These are phyloP conservation scores for Goniozus legneri DNA, from an alignment of 1,140 invertebrate species.

Conservation along the genomic window DNA sequence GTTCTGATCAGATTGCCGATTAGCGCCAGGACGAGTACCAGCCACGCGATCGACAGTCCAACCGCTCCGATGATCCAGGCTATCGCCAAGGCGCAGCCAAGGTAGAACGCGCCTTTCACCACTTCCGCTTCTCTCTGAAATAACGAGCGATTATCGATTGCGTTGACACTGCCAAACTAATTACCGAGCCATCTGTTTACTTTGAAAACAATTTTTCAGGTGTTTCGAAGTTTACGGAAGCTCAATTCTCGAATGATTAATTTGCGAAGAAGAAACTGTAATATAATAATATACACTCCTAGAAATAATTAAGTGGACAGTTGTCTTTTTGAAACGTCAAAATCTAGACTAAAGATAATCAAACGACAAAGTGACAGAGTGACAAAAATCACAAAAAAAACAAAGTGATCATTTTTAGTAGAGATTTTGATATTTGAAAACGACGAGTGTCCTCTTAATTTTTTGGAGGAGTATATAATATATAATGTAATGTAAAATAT, in stretches of 20 bases:
- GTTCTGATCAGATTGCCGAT: slow-evolving; percentile 35
- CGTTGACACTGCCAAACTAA: slow-evolving; percentile 24
- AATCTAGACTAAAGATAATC: too few relatives aligned
- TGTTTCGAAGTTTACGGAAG: not conserved
- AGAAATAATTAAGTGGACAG: too few relatives aligned
- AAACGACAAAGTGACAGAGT: too few relatives aligned
- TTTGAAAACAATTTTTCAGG: not conserved
- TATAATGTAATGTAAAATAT: too few relatives aligned
- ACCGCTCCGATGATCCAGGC: slow-evolving; percentile 43
- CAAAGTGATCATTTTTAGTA: too few relatives aligned
- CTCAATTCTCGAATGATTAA: not conserved
- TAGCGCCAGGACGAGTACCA: slow-evolving; percentile 39
- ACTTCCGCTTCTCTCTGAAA: slow-evolving; percentile 38
- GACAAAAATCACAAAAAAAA: too few relatives aligned
- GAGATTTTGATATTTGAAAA: too few relatives aligned
- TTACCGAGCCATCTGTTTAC: slow-evolving; percentile 6
- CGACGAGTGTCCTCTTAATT: too few relatives aligned
- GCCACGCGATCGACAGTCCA: slow-evolving; percentile 44
- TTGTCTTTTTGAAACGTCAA: too few relatives aligned
- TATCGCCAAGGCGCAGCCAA: slow-evolving; percentile 30
- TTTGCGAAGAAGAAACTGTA: too few relatives aligned
- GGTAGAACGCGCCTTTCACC: slow-evolving; percentile 29
- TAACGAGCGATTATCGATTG: not conserved
- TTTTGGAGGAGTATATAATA: too few relatives aligned
- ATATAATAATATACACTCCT: too few relatives aligned